A percentile compares a stretch with the other conserved stretches of the same genome.
phyloP scores from a whole-genome alignment of 2,888 invertebrate species.

The Achlya flavicornis region DNA sequence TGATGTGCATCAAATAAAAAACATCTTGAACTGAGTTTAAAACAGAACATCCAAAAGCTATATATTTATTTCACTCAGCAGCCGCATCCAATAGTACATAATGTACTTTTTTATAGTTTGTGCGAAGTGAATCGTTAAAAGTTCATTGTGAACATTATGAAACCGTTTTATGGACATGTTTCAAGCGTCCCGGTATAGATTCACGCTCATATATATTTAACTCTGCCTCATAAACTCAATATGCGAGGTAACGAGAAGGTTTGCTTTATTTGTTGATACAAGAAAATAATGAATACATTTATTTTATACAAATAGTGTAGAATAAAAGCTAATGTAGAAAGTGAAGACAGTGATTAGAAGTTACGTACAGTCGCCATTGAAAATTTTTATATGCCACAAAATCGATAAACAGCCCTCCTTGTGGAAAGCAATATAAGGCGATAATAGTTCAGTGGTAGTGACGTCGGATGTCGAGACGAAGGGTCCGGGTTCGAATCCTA shows the following conservation, averaged over 20 bases:
- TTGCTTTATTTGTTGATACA: background rate
- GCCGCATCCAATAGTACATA: background rate
- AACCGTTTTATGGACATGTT: slow-evolving; percentile 6
- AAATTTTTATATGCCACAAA: too few relatives aligned
- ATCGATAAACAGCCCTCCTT: too few relatives aligned
- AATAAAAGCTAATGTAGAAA: too few relatives aligned
- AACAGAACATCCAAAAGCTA: background rate
- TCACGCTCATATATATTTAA: slow-evolving; percentile 15
- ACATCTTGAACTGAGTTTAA: background rate
- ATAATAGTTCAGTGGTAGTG: too few relatives aligned
- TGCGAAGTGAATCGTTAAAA: slow-evolving; percentile 10
- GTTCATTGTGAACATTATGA: slow-evolving; percentile 1
- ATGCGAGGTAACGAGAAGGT: too few relatives aligned
- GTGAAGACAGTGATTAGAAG: too few relatives aligned
- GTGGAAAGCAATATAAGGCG: too few relatives aligned
- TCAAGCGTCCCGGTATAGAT: slow-evolving; percentile 8
- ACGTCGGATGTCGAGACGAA: too few relatives aligned
- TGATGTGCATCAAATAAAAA: background rate
- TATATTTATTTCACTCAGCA: background rate
- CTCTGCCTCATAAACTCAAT: slow-evolving; percentile 15
- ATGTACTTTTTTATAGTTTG: slow-evolving; percentile 1
- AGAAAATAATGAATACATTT: background rate
- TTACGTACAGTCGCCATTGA: too few relatives aligned
- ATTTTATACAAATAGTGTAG: too few relatives aligned
- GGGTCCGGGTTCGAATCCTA: too few relatives aligned